These are phyloP conservation scores for Rhynchophorus ferrugineus DNA, from an alignment of 1,140 invertebrate species.

Conservation along the genomic window DNA sequence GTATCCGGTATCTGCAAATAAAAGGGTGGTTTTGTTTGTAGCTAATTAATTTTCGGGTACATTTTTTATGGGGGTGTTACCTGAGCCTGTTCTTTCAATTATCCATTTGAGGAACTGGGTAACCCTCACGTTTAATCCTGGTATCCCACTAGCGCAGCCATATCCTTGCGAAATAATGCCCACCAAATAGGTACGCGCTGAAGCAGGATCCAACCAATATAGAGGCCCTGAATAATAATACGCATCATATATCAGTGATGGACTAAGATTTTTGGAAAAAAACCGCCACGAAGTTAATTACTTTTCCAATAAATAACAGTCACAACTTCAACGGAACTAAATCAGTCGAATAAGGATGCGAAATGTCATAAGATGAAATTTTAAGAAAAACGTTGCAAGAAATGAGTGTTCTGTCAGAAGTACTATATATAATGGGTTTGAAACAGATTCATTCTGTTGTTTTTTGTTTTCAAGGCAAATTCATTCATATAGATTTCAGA, in stretches of 20 bases:
- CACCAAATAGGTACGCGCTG: conserved; percentile 40
- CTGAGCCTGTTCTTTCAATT: conserved; percentile 6
- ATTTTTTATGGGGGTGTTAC: not conserved
- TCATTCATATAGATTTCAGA: too few relatives aligned
- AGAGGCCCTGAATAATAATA: conserved; percentile 46
- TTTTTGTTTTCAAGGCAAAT: too few relatives aligned
- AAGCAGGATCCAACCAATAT: conserved; percentile 47
- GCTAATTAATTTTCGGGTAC: not conserved
- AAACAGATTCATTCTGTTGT: too few relatives aligned
- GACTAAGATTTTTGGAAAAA: conserved; percentile 28
- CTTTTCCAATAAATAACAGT: too few relatives aligned
- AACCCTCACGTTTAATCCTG: conserved; percentile 48
- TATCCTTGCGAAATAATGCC: conserved; percentile 50
- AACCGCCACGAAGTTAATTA: too few relatives aligned
- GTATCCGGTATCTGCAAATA: conserved; percentile 5
- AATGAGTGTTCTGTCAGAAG: too few relatives aligned
- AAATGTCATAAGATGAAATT: too few relatives aligned
- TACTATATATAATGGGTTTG: too few relatives aligned
- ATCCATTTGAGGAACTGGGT: conserved; percentile 50
- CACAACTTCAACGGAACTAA: too few relatives aligned
- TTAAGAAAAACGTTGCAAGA: too few relatives aligned
- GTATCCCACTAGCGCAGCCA: conserved; percentile 43
- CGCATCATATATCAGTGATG: not conserved
- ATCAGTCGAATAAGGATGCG: too few relatives aligned
- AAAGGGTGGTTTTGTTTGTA: not conserved